Evolutionary conservation across 1,140 invertebrate species (phyloP), one percentile per base, ranked within the genome.

Genomic region (Pinna nobilis): DNA sequence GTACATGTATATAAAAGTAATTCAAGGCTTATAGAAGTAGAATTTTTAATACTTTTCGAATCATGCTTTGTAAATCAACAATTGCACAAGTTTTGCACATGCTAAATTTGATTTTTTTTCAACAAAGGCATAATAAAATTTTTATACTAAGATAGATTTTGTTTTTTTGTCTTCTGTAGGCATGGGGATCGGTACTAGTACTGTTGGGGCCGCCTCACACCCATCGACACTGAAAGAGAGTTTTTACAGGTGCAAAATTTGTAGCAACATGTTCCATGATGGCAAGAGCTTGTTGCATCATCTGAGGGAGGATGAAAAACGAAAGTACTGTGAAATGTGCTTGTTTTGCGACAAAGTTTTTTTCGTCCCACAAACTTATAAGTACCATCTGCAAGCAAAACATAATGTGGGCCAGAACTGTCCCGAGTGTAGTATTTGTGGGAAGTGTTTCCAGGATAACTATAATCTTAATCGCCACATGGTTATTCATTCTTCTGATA

Each of bases 391-490:
- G 11, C 59, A 63, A 35, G 35, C 59, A 9, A 44, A 41, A 13
- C 59, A 63, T 23, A 41, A 63, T 13, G 37, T 63, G 0, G 35
- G 35, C 5, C 59, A 23, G 23, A 63, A 59, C 47, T 28, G 57
- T 1, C 66, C 51, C 6, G 66, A 69, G 28, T 69, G 66, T 59
- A 37, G 44, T n/a, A 44, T 69, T 23, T 69, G 66, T 59, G 66
- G 66, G 1, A 57, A 57, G n/a, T 55, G 51, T 39, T 69, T 69
- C 30, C 66, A 55, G 18, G 51, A 69, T 51, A 69, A 69, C 28
- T 57, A 57, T 44, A 69, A 69, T 20, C 49, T 69, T 13, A 69
- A 69, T 23, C 55, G 51, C 15, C 66, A 69, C 53, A 57, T 59
- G 53, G 66, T 59, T 23, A 44, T 41, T 30, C 66, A 69, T 7